Evolutionary conservation across 2,888 invertebrate genomes (phyloP), one percentile per base, ranked within the genome.

Genomic region (Hirtodrosophila alboralis): DNA sequence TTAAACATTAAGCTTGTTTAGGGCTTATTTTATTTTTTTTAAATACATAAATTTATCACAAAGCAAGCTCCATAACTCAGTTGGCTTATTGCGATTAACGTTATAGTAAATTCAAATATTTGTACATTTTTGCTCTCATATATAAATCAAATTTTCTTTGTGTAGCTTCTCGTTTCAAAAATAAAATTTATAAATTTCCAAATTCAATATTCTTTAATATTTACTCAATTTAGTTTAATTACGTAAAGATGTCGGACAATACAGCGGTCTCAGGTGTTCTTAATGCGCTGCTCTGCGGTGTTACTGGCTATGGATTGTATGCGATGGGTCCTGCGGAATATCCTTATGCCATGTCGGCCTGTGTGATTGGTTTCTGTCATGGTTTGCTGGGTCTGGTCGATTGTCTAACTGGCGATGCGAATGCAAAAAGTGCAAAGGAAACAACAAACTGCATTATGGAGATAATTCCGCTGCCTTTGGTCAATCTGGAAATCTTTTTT

Each of bases 341-440:
- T 58, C 87, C 89, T 0, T 88, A 73, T 23, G 87, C 81, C 1
- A 87, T 88, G 34, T 37, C 75, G 6, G 87, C 88, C 7, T 84
- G 84, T 12, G 48, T 81, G n/a, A 54, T 87, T 7, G 86, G 86
- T 0, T 72, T 86, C 33, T 79, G 77, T 6, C 87, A 84, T 47
- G 89, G 88, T 0, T 18, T 87, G 3, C 1, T 71, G 13, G 83
- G 81, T 0, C n/a, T 87, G n/a, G 52, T 75, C 3, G 47, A 59
- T 1, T 23, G 56, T 12, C 5, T 71, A 1, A 18, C 28, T 0
- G 59, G 38, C 6, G 52, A 66, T 9, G 49, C 60, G 0, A 23
- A 34, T 2, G 44, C 28, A 2, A 38, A 16, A 5, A 64, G 14
- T 3, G 47, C 47, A 0, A 60, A 57, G 13, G 34, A 67, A 0